Evolutionary conservation across 1,140 invertebrate species (phyloP).

Genomic region (Drosophila punjabiensis): DNA sequence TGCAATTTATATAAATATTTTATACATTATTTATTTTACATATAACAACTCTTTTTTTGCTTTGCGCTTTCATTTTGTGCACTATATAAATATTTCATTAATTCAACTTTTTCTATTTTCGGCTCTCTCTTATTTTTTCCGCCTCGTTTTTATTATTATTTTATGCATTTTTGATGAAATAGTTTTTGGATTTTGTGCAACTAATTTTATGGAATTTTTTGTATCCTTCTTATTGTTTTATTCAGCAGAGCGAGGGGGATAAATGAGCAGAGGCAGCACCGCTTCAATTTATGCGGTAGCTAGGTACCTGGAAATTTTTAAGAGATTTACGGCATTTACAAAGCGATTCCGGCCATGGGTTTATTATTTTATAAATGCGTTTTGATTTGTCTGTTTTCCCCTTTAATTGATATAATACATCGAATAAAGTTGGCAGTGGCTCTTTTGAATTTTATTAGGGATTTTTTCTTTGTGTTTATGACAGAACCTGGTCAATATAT

Average conservation of each 20-base stretch:
- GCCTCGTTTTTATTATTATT: slow-evolving; percentile 56
- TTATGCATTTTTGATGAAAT: slow-evolving; percentile 82
- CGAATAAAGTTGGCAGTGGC: not conserved
- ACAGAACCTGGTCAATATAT: not conserved
- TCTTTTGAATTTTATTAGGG: slow-evolving; percentile 5
- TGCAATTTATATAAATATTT: slow-evolving; percentile 84
- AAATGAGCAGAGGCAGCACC: slow-evolving; percentile 12
- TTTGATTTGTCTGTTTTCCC: slow-evolving; percentile 40
- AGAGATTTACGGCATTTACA: slow-evolving; percentile 68
- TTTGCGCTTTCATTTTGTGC: slow-evolving; percentile 51
- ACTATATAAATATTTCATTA: slow-evolving; percentile 80
- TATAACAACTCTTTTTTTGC: slow-evolving; percentile 60
- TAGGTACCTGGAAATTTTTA: slow-evolving; percentile 53
- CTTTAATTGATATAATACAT: not conserved
- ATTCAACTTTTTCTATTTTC: slow-evolving; percentile 71
- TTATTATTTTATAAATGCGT: slow-evolving; percentile 63
- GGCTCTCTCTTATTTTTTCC: slow-evolving; percentile 25
- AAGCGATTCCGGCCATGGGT: slow-evolving; percentile 35
- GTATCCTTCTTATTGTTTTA: slow-evolving; percentile 31
- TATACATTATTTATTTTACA: slow-evolving; percentile 82
- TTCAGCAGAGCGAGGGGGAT: slow-evolving; percentile 10
- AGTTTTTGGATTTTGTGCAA: slow-evolving; percentile 74
- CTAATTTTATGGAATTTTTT: slow-evolving; percentile 66
- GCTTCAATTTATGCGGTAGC: slow-evolving; percentile 57
- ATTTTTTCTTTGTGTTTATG: not conserved